A percentile compares a stretch with the other conserved stretches of the same genome.
Conservation (phyloP, 2,797 vertebrate species). For the Argyrosomus regius region DNA sequence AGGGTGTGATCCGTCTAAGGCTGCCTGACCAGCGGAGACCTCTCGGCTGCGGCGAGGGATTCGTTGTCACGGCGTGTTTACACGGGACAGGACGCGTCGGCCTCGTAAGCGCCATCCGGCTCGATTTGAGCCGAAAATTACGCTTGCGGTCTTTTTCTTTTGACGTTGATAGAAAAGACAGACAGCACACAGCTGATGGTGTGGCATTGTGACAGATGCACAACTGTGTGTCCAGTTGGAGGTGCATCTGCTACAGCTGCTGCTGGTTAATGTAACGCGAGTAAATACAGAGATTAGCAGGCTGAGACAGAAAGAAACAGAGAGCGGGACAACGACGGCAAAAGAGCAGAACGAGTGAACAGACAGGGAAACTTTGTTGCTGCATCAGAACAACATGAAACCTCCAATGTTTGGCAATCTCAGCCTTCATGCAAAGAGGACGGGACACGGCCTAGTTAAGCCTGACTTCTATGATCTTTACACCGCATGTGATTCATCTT, state of each 20-base stretch:
- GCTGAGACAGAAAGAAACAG: slow-evolving; percentile 2
- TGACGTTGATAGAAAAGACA: background rate
- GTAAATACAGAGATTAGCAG: slow-evolving; percentile 22
- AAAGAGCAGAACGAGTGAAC: background rate
- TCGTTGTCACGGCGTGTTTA: slow-evolving; percentile 13
- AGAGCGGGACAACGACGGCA: background rate
- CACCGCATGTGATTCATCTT: background rate
- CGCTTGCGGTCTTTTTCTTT: background rate
- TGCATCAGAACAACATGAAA: background rate
- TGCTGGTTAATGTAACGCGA: slow-evolving; percentile 4
- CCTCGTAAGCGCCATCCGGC: background rate
- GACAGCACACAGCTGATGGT: slow-evolving; percentile 11
- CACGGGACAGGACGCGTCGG: background rate
- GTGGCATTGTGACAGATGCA: slow-evolving; percentile 30
- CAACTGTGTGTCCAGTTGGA: slow-evolving; percentile 23
- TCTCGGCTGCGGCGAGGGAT: background rate
- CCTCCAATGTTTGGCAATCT: background rate
- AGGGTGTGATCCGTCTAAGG: slow-evolving; percentile 44
- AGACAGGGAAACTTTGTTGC: background rate
- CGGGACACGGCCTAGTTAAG: too few species aligned
- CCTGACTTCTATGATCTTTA: background rate
- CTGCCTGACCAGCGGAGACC: slow-evolving; percentile 17
- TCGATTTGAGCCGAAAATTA: background rate
- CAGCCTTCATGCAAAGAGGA: background rate
- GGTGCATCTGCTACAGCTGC: slow-evolving; percentile 54